Evolutionary conservation across 1,140 invertebrate genomes (phyloP).

Genomic region (Trialeurodes vaporariorum): DNA sequence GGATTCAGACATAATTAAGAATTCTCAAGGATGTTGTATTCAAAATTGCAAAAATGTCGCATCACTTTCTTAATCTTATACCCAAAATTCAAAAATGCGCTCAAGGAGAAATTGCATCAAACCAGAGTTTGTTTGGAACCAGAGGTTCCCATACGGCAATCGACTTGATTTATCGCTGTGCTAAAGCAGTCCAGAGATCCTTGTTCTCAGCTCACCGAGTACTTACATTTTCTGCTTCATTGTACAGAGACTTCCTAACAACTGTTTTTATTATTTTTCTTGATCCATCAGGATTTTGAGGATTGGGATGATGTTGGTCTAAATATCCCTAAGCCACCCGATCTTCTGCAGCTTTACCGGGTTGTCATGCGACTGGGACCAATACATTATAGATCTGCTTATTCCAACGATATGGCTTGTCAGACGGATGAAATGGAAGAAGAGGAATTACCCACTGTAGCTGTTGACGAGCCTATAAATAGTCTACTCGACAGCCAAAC

Average conservation of each 20-base stretch:
- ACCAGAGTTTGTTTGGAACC: no score
- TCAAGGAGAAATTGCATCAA: conserved; percentile 1
- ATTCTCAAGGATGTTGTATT: no score
- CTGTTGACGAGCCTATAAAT: not conserved
- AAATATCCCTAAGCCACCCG: conserved; percentile 69
- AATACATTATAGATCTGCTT: not conserved
- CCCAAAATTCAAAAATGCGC: not conserved
- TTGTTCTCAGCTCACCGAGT: no score
- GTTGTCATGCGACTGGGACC: conserved; percentile 35
- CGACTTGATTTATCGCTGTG: no score
- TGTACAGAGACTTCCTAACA: conserved; percentile 10
- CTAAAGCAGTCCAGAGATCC: no score
- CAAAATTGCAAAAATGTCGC: not conserved
- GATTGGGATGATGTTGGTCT: conserved; percentile 88
- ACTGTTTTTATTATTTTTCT: conserved; percentile 15
- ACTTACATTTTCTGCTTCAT: no score
- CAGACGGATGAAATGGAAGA: not conserved
- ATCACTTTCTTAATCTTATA: not conserved
- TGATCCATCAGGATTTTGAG: conserved; percentile 67
- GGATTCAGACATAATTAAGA: no score
- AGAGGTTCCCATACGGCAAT: no score
- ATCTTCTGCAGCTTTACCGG: conserved; percentile 62
- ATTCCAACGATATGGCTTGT: not conserved
- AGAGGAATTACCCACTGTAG: not conserved
- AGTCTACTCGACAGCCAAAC: not conserved